Evolutionary conservation across 2,888 invertebrate species (phyloP), one percentile per base, ranked within the genome.

Genomic region (Barypeithes pellucidus): DNA sequence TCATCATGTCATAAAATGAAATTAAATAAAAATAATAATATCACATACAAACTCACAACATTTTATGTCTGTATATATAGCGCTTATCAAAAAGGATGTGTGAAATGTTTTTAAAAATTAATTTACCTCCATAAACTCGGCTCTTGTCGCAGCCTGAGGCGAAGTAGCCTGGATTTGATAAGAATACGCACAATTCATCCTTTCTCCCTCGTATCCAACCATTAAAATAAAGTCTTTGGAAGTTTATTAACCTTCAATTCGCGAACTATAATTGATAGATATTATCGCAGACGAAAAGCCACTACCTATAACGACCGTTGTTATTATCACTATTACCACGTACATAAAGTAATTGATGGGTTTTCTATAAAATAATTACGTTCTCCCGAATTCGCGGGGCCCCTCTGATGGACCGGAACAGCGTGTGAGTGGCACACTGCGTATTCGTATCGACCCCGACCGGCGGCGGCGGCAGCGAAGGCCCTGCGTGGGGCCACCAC

Each of bases 51-150:
- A n/a, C n/a, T n/a, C n/a, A n/a, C n/a, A n/a, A n/a, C n/a, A n/a
- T n/a, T n/a, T n/a, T n/a, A n/a, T n/a, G n/a, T n/a, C n/a, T n/a
- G n/a, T n/a, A n/a, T n/a, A n/a, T n/a, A n/a, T n/a, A n/a, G n/a
- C n/a, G n/a, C n/a, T n/a, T n/a, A n/a, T n/a, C n/a, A n/a, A n/a
- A n/a, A n/a, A n/a, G n/a, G n/a, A n/a, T n/a, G n/a, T n/a, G n/a
- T n/a, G n/a, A n/a, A n/a, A n/a, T n/a, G n/a, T n/a, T n/a, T n/a
- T n/a, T n/a, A n/a, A n/a, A n/a, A n/a, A n/a, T n/a, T n/a, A n/a
- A 62, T 39, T 78, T 81, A 86, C 86, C 86, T 86, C 85, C 39
- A 86, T 76, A 77, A 82, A 86, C 57, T 85, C 86, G 18, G 85
- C 85, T 67, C 85, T 85, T 20, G 84, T 80, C 14, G 85, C 85